Evolutionary conservation across 1,140 invertebrate species (phyloP).

Genomic region (Meloidogyne hapla): DNA sequence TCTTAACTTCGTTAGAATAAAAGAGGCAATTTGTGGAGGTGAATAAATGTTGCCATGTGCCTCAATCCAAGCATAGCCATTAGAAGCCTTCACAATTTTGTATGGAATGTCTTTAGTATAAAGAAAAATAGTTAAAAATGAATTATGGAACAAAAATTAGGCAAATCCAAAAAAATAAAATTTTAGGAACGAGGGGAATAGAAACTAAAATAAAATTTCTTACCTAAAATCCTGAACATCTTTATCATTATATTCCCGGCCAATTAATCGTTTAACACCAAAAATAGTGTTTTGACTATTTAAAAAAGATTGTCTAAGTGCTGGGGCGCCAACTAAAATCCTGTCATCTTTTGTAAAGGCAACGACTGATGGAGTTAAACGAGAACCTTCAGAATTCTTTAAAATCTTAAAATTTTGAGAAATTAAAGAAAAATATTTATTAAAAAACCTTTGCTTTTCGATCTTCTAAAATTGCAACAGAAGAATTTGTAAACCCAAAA

Average conservation of each 20-base stretch:
- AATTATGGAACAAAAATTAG: no score
- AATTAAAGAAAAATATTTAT: no score
- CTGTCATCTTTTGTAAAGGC: constrained; percentile 83
- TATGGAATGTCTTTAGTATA: constrained; percentile 85
- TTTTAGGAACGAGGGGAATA: no score
- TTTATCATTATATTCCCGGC: no score
- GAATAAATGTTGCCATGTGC: constrained; percentile 90
- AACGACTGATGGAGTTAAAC: constrained; percentile 92
- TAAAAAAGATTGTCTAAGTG: constrained; percentile 95
- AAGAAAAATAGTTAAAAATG: no score
- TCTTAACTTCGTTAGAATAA: constrained; percentile 91
- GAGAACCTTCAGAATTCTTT: constrained; percentile 87
- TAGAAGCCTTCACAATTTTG: constrained; percentile 87
- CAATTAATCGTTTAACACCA: no score
- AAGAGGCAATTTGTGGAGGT: constrained; percentile 90
- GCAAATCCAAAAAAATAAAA: no score
- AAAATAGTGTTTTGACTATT: constrained; percentile 95
- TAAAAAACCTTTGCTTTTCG: constrained; percentile 68
- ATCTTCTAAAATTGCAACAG: constrained; percentile 94
- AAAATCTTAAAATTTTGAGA: constrained; percentile 76
- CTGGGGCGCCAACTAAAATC: constrained; percentile 92
- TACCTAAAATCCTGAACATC: no score
- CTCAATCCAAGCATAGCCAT: constrained; percentile 99
- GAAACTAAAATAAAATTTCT: no score
- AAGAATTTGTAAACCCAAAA: constrained; percentile 94